Base-by-base conservation (phyloP, 2,113 vertebrate species). In the Hystrix brachyura region DNA sequence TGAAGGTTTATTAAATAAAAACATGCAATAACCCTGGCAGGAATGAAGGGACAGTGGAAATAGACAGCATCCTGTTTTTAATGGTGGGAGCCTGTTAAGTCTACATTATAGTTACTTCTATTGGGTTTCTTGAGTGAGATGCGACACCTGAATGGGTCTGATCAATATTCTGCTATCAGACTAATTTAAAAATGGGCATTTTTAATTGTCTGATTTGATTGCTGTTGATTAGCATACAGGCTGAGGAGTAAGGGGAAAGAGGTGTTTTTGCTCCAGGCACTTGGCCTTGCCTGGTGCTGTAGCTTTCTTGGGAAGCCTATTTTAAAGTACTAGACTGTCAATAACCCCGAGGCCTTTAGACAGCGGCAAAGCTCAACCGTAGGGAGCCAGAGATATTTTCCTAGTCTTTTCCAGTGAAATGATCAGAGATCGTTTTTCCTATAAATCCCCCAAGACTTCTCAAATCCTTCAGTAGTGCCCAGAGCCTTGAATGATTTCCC, bases 1-100 rank as follows among this genome's bases (percentile, higher is more conserved):
- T 98, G 97, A 96, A 98, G 97, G 97, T 98, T 99, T 98, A 99
- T 99, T 98, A 98, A 98, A 97, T 98, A 98, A 97, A 98, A 98
- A 98, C 97, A 96, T 85, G 79, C 86, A 97, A 82, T 97, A 85
- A 87, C 94, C 62, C 48, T 53, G 96, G 87, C 97, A 14, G 57
- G 97, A 98, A 98, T 97, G 95, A 97, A 98, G 96, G 96, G 93
- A 93, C 93, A 94, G 59, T 69, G 88, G 91, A 71, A 86, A 69
- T 92, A 62, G 85, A 71, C 67, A 27, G 92, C 48, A 18, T 95
- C 91, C 74, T 91, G 57, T 19, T 91, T 81, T 69, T 96, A 43
- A 60, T 90, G 82, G 81, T 25, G 82, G 71, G 89, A 59, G 29
- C 34, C 0, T 76, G 76, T 94, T 8, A 69, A 94, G 81, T 94